These are phyloP conservation scores for Fulmarus glacialis DNA, from an alignment of 2,113 vertebrate genomes.

Conservation along the genomic window DNA sequence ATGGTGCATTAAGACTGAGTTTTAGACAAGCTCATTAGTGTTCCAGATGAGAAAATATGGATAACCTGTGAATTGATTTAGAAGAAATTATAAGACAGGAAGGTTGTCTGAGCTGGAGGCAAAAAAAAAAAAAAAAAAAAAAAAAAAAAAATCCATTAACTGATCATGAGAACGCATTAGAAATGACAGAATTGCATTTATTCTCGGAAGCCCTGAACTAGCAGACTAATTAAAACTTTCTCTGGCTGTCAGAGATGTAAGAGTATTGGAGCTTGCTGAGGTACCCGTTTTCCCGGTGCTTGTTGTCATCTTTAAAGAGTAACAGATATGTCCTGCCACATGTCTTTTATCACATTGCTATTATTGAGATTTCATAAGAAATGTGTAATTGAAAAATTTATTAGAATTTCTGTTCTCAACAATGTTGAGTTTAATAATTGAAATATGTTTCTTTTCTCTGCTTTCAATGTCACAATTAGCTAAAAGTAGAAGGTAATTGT, in stretches of 20 bases:
- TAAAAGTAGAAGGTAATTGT: not conserved
- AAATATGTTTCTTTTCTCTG: not conserved
- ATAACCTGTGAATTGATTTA: not conserved
- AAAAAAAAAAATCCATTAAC: not conserved
- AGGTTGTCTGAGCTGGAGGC: slow-evolving; percentile 2
- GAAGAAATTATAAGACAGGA: slow-evolving; percentile 18
- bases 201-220: not conserved
- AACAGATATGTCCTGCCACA: not conserved
- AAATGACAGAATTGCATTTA: slow-evolving; percentile 39
- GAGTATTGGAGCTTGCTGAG: not conserved
- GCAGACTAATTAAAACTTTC: slow-evolving; percentile 56
- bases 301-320: not conserved
- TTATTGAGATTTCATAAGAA: not conserved
- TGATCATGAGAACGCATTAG: not conserved
- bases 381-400: not conserved
- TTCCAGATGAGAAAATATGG: slow-evolving; percentile 15
- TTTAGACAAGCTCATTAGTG: slow-evolving; percentile 23
- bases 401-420: not conserved
- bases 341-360: not conserved
- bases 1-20: not conserved
- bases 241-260: slow-evolving; percentile 7
- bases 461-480: not conserved
- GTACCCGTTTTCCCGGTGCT: not conserved
- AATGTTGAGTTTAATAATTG: not conserved
- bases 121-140: not conserved